phyloP scores from a whole-genome alignment of 2,797 vertebrate genomes.

The Todus mexicanus region DNA sequence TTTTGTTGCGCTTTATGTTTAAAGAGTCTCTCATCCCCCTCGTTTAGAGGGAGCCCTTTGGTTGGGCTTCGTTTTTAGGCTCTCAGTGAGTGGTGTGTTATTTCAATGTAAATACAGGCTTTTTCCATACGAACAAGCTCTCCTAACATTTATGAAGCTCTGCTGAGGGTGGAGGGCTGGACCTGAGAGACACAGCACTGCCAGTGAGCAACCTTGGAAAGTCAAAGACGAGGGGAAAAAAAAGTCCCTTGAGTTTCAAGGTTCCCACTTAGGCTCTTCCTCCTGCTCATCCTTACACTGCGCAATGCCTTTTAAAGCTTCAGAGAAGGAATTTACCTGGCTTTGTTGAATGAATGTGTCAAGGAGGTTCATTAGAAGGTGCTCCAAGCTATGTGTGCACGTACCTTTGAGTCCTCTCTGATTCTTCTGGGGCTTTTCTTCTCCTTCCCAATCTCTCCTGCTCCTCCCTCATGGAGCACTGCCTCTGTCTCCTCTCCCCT shows the following conservation, averaged over 20 bases:
- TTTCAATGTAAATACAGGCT: slow-evolving; percentile 35
- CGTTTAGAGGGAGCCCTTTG: neutral
- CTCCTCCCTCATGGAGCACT: neutral
- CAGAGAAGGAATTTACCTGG: neutral
- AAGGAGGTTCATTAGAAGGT: neutral
- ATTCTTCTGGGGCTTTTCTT: neutral
- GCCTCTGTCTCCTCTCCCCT: neutral
- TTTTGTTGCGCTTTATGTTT: slow-evolving; percentile 5
- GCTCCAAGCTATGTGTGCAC: neutral
- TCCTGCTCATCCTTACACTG: neutral
- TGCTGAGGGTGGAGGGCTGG: neutral
- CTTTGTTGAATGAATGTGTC: too few relatives aligned
- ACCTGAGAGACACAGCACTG: neutral
- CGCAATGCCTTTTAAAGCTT: neutral
- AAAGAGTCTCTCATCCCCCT: neutral
- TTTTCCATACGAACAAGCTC: neutral
- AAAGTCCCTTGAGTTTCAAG: neutral
- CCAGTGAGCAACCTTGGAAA: neutral
- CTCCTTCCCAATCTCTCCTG: neutral
- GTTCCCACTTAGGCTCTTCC: neutral
- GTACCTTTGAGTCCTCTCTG: neutral
- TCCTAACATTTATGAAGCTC: neutral
- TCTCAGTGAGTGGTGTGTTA: slow-evolving; percentile 6
- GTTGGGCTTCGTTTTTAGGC: slow-evolving; percentile 25
- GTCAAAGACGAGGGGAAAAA: neutral